Conservation (phyloP, 2,797 vertebrate genomes). For the Darevskia nairensis region DNA sequence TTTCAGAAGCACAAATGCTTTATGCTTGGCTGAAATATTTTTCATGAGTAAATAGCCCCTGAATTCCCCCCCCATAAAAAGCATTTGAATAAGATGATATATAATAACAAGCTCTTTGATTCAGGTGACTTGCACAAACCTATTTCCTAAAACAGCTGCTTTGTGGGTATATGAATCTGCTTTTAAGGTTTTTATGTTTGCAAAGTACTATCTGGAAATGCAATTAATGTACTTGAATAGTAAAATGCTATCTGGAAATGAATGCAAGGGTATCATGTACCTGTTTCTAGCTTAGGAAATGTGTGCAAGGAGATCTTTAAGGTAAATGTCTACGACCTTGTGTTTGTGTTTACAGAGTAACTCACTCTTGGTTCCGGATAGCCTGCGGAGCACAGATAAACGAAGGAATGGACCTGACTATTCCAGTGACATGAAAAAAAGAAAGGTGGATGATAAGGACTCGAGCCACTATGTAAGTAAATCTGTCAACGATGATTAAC, state of each 20-base stretch:
- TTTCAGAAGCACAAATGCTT: background rate
- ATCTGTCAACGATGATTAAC: slow-evolving; percentile 54
- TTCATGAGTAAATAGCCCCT: background rate
- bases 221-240: background rate
- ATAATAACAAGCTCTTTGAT: background rate
- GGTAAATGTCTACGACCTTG: slow-evolving; percentile 63
- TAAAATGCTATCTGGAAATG: background rate
- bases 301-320: slow-evolving; percentile 50
- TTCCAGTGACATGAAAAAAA: slow-evolving; percentile 85
- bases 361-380: slow-evolving; percentile 82
- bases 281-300: slow-evolving; percentile 56
- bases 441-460: slow-evolving; percentile 88
- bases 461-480: slow-evolving; percentile 86
- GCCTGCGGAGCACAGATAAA: slow-evolving; percentile 83
- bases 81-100: background rate
- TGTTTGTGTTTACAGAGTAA: slow-evolving; percentile 82
- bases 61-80: background rate
- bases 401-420: slow-evolving; percentile 86
- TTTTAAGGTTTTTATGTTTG: background rate
- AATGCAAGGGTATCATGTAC: background rate
- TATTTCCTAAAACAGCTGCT: background rate
- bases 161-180: background rate
- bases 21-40: background rate
- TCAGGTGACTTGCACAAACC: background rate
- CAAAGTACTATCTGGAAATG: background rate